Evolutionary conservation across 2,113 vertebrate species (phyloP).

Genomic region (Alexandromys fortis): DNA sequence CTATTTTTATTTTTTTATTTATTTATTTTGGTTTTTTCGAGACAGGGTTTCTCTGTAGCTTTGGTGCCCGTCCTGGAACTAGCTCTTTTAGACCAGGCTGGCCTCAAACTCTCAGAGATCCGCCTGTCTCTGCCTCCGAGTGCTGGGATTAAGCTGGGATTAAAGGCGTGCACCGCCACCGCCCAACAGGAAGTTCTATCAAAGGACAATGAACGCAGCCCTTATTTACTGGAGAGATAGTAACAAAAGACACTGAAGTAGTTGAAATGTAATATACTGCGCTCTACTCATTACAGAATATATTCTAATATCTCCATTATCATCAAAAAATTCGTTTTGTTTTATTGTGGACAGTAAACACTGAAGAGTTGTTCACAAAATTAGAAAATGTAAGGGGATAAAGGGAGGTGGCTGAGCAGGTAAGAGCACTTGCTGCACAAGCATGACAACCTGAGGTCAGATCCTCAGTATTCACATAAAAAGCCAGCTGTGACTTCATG

Average conservation of each 20-base stretch:
- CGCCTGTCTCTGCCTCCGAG: too few species aligned
- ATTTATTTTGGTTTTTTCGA: too few species aligned
- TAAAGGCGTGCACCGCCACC: too few species aligned
- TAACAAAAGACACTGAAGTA: neutral
- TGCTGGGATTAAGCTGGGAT: too few species aligned
- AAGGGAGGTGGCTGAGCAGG: neutral
- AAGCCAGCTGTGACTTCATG: neutral
- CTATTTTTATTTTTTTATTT: too few species aligned
- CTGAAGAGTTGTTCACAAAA: neutral
- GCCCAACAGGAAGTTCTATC: neutral
- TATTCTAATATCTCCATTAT: neutral
- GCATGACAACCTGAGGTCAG: neutral
- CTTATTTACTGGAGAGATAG: neutral
- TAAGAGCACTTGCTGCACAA: neutral
- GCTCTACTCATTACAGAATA: neutral
- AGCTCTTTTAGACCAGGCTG: too few species aligned
- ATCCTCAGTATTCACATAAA: neutral
- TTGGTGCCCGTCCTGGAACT: too few species aligned
- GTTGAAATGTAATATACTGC: neutral
- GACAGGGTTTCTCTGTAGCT: too few species aligned
- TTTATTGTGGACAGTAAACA: constrained; percentile 10
- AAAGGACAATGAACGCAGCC: constrained; percentile 34
- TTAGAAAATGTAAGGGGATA: neutral
- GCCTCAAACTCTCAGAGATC: too few species aligned
- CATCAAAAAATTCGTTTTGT: neutral